These are phyloP conservation scores for Neotoxoptera formosana DNA, from an alignment of 1,140 invertebrate genomes.

Conservation along the genomic window DNA sequence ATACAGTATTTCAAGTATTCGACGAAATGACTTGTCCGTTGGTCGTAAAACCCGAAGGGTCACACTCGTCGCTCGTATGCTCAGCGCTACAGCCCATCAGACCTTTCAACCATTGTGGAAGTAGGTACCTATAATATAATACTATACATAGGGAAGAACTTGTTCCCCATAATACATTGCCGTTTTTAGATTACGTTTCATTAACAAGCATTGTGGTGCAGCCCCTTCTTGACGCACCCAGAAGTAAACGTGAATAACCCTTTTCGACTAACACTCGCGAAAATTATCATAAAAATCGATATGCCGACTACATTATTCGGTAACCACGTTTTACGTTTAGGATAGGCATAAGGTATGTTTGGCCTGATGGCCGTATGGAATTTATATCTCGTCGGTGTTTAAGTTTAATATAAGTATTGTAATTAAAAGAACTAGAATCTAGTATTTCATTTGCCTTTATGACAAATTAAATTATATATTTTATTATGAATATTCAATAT, in stretches of 20 bases:
- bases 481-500: background rate
- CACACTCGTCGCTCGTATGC: background rate
- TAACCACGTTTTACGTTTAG: background rate
- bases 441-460: background rate
- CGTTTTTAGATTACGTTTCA: slow-evolving; percentile 43
- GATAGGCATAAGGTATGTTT: background rate
- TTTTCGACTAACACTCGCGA: background rate
- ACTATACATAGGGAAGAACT: slow-evolving; percentile 20
- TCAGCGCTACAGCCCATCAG: background rate
- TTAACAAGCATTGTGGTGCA: slow-evolving; percentile 41
- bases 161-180: slow-evolving; percentile 16
- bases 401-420: background rate
- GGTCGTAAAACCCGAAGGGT: slow-evolving; percentile 32
- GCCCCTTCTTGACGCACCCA: slow-evolving; percentile 8
- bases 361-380: background rate
- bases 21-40: background rate
- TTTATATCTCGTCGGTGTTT: background rate
- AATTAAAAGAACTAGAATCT: background rate
- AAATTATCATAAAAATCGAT: slow-evolving; percentile 32
- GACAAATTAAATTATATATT: background rate
- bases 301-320: background rate
- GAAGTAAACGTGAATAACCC: background rate
- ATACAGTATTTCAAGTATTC: background rate
- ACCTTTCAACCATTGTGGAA: slow-evolving; percentile 17
- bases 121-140: background rate